Conservation (phyloP, 2,797 vertebrate species). For the Hapalemur alaotrensis region DNA sequence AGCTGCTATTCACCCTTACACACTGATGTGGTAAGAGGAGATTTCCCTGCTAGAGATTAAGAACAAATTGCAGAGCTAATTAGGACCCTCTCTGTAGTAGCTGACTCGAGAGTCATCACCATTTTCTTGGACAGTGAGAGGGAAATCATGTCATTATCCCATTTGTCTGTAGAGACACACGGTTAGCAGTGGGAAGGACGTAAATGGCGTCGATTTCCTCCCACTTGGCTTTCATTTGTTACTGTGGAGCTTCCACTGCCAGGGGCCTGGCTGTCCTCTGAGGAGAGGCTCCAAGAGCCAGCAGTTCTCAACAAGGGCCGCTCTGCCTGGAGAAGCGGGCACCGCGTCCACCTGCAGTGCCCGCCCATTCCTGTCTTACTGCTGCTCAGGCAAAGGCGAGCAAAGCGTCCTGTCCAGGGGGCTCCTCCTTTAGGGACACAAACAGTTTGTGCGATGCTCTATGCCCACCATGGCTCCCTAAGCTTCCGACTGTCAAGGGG, state of each 20-base stretch:
- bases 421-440: conserved; percentile 41
- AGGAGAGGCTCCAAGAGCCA: not conserved
- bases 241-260: conserved; percentile 37
- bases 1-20: not conserved
- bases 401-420: not conserved
- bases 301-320: not conserved
- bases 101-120: not conserved
- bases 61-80: conserved; percentile 11
- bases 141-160: conserved; percentile 1
- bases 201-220: conserved; percentile 53
- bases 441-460: not conserved
- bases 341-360: not conserved
- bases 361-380: not conserved
- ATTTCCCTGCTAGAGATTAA: conserved; percentile 6
- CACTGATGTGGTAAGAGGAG: not conserved
- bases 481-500: not conserved
- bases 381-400: conserved; percentile 22
- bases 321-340: not conserved
- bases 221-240: conserved; percentile 43
- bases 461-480: not conserved
- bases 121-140: conserved; percentile 35
- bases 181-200: conserved; percentile 19
- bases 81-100: not conserved
- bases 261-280: conserved; percentile 25
- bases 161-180: conserved; percentile 57